Evolutionary conservation across 2,888 invertebrate species (phyloP).

Genomic region (Habrosyne pyritoides): DNA sequence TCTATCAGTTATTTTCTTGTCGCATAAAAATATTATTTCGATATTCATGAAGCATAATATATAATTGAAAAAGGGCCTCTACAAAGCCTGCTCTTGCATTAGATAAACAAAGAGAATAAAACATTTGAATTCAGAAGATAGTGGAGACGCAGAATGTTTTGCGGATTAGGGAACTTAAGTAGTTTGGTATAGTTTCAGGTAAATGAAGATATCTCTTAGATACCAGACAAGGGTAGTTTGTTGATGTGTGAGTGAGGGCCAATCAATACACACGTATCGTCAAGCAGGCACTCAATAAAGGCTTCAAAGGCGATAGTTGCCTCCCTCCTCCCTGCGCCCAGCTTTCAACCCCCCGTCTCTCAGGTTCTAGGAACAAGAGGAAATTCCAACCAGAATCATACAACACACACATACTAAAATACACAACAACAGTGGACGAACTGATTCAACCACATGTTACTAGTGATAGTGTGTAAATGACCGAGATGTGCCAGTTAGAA

Average conservation of each 20-base stretch:
- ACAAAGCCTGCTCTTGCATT: no score
- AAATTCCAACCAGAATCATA: background rate
- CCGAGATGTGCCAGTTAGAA: no score
- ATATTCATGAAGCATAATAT: no score
- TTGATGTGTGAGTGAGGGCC: background rate
- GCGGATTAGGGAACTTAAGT: background rate
- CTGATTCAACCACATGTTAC: no score
- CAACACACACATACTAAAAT: no score
- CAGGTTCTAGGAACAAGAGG: background rate
- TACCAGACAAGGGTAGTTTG: background rate
- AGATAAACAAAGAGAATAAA: no score
- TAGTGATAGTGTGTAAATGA: no score
- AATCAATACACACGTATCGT: slow-evolving; percentile 2
- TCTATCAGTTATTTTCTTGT: no score
- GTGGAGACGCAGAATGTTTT: background rate
- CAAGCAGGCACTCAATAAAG: background rate
- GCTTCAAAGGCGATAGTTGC: slow-evolving; percentile 2
- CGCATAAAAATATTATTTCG: no score
- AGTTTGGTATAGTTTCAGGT: background rate
- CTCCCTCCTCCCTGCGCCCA: background rate
- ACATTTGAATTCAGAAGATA: background rate
- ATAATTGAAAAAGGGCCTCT: no score
- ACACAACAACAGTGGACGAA: no score
- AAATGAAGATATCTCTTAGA: background rate
- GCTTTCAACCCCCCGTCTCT: background rate